Evolutionary conservation across 2,888 invertebrate genomes (phyloP), one percentile per base, ranked within the genome.

Genomic region (Philhelius pedissequus): DNA sequence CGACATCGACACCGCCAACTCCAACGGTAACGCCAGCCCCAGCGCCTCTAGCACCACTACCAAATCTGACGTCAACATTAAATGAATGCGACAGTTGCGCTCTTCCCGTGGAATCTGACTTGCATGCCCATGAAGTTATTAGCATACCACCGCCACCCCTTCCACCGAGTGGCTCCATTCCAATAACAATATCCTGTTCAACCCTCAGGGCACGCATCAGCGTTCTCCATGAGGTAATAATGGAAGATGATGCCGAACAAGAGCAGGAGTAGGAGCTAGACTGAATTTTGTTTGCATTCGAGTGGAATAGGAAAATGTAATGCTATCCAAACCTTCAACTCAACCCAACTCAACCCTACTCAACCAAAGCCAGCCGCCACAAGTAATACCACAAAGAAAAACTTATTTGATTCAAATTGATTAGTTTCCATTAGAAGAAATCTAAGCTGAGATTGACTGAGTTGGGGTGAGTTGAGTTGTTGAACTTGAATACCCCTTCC

Each of bases 201-300:
- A 87, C 88, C 52, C 54, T 76, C 0, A 89, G 76, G 73, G 88
- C 87, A 38, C 87, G 87, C 62, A 89, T 77, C 71, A 87, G 82
- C 54, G 78, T 88, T 60, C 88, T 87, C 69, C 88, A 89, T 66
- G 89, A 89, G 77, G 88, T 88, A 58, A 89, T 89, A 75, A 86
- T 89, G 68, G 88, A 88, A 86, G 88, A 89, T 75, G 86, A 87
- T 56, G 87, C 87, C 48, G 88, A 88, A 66, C 88, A 87, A 70
- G 88, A 88, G 78, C 87, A 86, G 75, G 86, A 86, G 78, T 86
- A 86, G 78, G 82, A 84, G 45, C 40, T 62, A 62, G 43, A 62
- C 68, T 81, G 64, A 56, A 76, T 76, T 80, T 76, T 81, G 76
- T 86, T 68, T 27, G 52, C 54, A 81, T 73, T 81, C 62, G 43